phyloP scores from a whole-genome alignment of 2,113 vertebrate species.

The Dolichotis patagonum region DNA sequence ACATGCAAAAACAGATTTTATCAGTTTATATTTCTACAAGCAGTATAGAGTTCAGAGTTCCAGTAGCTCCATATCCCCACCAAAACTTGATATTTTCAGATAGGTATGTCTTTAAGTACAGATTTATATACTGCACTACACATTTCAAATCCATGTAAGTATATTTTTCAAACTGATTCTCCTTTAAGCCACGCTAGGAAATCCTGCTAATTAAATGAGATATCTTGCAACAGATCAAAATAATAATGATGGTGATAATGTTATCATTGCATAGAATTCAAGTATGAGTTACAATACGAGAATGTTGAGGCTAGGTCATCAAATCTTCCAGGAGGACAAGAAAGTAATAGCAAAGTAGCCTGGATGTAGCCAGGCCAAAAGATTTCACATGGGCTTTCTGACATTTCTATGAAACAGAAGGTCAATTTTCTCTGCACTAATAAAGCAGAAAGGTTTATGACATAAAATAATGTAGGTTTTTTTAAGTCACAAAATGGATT shows the following conservation, averaged over 20 bases:
- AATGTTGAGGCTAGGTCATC: neutral
- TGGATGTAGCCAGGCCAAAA: fast-evolving
- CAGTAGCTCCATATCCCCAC: neutral
- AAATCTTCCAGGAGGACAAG: neutral
- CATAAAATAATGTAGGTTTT: neutral
- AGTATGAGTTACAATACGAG: neutral
- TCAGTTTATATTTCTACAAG: neutral
- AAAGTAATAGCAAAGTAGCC: neutral
- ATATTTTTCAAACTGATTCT: neutral
- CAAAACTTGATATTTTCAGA: neutral
- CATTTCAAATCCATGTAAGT: neutral
- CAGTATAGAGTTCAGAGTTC: neutral
- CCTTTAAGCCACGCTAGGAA: neutral
- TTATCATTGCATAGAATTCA: neutral
- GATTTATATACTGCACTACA: neutral
- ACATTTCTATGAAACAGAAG: fast-evolving
- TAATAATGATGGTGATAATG: neutral
- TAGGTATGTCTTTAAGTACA: neutral
- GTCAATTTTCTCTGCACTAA: neutral
- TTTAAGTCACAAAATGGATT: neutral
- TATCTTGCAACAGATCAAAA: neutral
- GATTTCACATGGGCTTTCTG: fast-evolving
- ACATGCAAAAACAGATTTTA: neutral
- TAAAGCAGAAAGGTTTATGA: neutral
- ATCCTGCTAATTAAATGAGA: neutral